Conservation (phyloP, 2,113 vertebrate genomes). For the Corynorhinus townsendii region DNA sequence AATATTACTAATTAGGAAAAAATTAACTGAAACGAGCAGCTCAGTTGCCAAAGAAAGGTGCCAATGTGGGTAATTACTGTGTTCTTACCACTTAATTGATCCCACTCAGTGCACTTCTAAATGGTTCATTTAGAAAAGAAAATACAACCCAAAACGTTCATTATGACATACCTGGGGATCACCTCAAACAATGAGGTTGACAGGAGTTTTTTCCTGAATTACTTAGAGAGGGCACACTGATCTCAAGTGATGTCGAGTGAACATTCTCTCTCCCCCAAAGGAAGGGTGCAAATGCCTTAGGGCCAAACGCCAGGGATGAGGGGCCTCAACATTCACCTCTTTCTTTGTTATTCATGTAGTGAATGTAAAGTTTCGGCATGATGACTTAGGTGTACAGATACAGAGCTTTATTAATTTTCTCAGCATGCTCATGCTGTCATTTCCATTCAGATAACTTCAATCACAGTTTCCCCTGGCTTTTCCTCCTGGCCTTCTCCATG, state of each 20-base stretch:
- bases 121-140: slow-evolving; percentile 11
- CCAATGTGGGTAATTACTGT: slow-evolving; percentile 12
- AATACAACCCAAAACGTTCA: slow-evolving; percentile 2
- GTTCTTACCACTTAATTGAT: slow-evolving; percentile 39
- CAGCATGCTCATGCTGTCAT: not conserved
- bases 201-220: not conserved
- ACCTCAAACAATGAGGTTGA: not conserved
- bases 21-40: not conserved
- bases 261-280: not conserved
- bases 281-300: not conserved
- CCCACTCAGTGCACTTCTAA: slow-evolving; percentile 6
- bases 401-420: not conserved
- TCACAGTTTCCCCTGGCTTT: not conserved
- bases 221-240: not conserved
- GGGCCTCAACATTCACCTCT: not conserved
- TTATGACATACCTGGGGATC: not conserved
- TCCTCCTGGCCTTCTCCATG: not conserved
- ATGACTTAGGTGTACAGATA: not conserved
- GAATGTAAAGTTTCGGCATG: not conserved
- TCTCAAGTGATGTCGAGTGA: not conserved
- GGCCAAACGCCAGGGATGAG: not conserved
- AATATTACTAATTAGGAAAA: slow-evolving; percentile 25
- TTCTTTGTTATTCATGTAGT: not conserved
- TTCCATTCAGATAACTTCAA: not conserved
- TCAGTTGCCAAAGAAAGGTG: slow-evolving; percentile 44